phyloP scores from a whole-genome alignment of 2,113 vertebrate genomes.

The Cyprinodon variegatus region DNA sequence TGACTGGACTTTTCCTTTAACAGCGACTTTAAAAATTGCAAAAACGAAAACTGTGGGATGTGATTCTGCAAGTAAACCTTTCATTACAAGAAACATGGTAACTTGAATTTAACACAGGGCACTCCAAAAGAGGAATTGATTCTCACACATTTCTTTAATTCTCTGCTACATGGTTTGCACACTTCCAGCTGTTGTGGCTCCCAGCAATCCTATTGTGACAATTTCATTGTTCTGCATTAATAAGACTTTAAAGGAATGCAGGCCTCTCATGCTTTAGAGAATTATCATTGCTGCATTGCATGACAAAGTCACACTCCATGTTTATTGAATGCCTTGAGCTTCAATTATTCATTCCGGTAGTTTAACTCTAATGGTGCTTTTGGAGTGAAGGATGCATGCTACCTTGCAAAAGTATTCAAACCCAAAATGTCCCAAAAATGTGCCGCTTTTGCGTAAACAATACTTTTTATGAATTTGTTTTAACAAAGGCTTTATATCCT shows the following conservation, averaged over 20 bases:
- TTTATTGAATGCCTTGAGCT: conserved; percentile 51
- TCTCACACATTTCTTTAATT: conserved; percentile 21
- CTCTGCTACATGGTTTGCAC: conserved; percentile 1
- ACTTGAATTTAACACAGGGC: conserved; percentile 6
- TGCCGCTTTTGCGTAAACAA: background rate
- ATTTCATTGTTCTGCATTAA: conserved; percentile 60
- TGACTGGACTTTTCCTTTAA: background rate
- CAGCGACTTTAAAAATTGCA: background rate
- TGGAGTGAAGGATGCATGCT: background rate
- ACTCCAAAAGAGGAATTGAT: background rate
- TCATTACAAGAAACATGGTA: conserved; percentile 15
- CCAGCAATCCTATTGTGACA: conserved; percentile 29
- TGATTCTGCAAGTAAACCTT: background rate
- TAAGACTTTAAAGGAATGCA: conserved; percentile 39
- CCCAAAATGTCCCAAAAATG: background rate
- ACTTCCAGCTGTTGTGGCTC: conserved; percentile 24
- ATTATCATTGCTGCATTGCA: conserved; percentile 54
- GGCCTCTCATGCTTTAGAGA: conserved; percentile 53
- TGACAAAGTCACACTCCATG: conserved; percentile 48
- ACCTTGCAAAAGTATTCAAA: background rate
- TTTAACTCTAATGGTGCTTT: conserved; percentile 37
- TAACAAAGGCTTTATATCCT: background rate
- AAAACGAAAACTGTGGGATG: background rate
- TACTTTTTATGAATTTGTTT: background rate
- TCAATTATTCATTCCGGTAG: conserved; percentile 29